phyloP scores from a whole-genome alignment of 1,140 invertebrate genomes.

The Hetaerina americana region DNA sequence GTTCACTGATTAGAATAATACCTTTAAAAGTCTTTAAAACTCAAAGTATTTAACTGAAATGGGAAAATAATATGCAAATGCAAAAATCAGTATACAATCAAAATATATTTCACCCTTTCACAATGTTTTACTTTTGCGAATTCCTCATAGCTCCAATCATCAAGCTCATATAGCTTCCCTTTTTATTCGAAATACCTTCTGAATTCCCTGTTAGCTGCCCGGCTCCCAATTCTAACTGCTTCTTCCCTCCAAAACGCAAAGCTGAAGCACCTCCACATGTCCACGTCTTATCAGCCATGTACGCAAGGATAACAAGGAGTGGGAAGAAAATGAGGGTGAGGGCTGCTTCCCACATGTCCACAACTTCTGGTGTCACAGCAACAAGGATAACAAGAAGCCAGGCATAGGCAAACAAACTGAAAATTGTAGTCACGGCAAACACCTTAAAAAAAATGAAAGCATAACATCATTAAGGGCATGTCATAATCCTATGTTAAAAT shows the following conservation, averaged over 20 bases:
- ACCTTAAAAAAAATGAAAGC: constrained; percentile 27
- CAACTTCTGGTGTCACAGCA: constrained; percentile 29
- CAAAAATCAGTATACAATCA: no score
- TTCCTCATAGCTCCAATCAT: no score
- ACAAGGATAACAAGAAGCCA: constrained; percentile 47
- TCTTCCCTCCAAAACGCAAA: constrained; percentile 20
- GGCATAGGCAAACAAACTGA: constrained; percentile 47
- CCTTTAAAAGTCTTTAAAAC: no score
- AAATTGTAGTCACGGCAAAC: constrained; percentile 41
- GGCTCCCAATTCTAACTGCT: constrained; percentile 33
- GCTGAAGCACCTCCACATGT: constrained; percentile 21
- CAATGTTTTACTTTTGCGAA: no score
- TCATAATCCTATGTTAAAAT: no score
- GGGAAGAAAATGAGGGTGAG: constrained; percentile 48
- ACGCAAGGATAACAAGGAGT: constrained; percentile 36
- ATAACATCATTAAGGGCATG: not conserved
- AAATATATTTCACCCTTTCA: no score
- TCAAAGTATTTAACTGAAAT: no score
- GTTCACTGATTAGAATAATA: no score
- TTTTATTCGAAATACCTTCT: no score
- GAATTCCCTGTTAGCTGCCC: constrained; percentile 25
- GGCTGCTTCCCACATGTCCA: constrained; percentile 49
- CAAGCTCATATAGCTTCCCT: no score
- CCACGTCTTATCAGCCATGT: constrained; percentile 35
- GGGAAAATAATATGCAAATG: no score